Conservation (phyloP, 2,888 invertebrate genomes). For the Cylindroiulus punctatus region DNA sequence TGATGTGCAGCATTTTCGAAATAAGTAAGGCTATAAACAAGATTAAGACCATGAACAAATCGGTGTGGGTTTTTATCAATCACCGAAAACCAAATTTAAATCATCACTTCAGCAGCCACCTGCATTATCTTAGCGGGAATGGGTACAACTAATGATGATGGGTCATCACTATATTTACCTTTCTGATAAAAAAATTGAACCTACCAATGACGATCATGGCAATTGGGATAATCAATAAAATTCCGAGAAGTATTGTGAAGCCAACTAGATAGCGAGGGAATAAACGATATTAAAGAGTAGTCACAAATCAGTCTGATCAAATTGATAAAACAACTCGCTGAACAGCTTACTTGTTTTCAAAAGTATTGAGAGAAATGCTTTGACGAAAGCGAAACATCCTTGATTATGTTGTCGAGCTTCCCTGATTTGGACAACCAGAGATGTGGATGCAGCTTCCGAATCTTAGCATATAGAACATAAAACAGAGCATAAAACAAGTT, state of each 20-base stretch:
- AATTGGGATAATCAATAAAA: conserved; percentile 74
- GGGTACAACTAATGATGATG: no score
- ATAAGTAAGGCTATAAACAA: no score
- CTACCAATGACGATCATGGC: conserved; percentile 75
- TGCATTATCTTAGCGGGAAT: no score
- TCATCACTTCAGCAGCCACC: background rate
- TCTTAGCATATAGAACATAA: no score
- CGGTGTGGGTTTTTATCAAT: no score
- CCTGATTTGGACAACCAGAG: conserved; percentile 73
- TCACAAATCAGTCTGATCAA: no score
- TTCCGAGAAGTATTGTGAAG: conserved; percentile 73
- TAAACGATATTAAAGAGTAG: background rate
- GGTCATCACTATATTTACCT: no score
- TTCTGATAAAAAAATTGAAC: conserved; percentile 57
- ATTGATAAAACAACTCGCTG: no score
- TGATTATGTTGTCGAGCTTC: conserved; percentile 73
- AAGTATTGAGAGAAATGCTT: conserved; percentile 72
- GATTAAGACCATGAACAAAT: no score
- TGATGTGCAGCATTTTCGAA: no score
- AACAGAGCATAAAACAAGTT: no score
- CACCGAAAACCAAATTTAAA: background rate
- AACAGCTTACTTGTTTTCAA: conserved; percentile 71
- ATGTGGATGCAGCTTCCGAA: conserved; percentile 76
- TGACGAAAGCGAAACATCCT: conserved; percentile 73
- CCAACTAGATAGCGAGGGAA: conserved; percentile 69